These are phyloP conservation scores for Trogon melanurus DNA, from an alignment of 2,113 vertebrate genomes.

Conservation along the genomic window DNA sequence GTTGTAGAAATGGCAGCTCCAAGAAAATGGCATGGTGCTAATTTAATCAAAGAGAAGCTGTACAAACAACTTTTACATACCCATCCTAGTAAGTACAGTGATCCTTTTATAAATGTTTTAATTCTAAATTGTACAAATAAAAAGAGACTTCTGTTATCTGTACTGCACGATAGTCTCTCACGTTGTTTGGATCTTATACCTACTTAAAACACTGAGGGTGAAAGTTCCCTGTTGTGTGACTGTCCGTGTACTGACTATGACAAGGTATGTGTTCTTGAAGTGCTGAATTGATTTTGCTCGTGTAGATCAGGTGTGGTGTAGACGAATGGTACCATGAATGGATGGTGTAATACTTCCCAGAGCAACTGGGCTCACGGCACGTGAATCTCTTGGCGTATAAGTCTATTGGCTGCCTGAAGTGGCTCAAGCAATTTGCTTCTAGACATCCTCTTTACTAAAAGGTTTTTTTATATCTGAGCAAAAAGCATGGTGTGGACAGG, in stretches of 20 bases:
- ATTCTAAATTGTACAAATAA: background rate
- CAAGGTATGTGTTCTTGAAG: background rate
- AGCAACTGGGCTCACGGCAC: background rate
- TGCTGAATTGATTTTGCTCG: background rate
- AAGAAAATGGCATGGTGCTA: background rate
- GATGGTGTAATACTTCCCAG: background rate
- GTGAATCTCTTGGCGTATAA: rapidly evolving
- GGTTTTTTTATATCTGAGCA: background rate
- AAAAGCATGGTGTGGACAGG: background rate
- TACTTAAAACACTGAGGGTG: background rate
- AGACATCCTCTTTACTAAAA: background rate
- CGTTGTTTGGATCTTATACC: background rate
- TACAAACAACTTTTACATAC: background rate
- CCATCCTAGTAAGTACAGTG: background rate
- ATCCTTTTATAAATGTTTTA: background rate
- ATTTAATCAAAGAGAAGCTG: background rate
- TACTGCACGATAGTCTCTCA: background rate
- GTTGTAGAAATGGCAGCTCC: background rate
- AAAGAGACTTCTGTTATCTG: background rate
- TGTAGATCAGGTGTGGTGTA: rapidly evolving
- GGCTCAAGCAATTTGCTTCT: background rate
- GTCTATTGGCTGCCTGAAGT: background rate
- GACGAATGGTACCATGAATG: background rate
- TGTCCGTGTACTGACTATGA: background rate
- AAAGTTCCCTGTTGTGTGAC: background rate